These are phyloP conservation scores for Pipistrellus pygmaeus DNA, from an alignment of 2,797 vertebrate species.

Conservation along the genomic window DNA sequence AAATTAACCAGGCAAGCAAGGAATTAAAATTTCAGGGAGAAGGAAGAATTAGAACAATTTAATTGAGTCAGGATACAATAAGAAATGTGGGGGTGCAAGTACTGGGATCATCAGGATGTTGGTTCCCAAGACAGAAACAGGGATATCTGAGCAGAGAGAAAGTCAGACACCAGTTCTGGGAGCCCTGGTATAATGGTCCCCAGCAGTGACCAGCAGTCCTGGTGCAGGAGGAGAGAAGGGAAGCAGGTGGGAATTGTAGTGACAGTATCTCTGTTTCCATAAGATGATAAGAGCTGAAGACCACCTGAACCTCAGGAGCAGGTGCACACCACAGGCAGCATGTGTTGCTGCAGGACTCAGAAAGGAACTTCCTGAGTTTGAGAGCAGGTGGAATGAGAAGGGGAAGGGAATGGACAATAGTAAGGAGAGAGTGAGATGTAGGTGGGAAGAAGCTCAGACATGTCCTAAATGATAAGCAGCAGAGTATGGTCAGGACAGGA, in stretches of 20 bases:
- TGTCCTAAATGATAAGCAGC: background rate
- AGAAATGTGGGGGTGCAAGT: no score
- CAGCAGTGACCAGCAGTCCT: no score
- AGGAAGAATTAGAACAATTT: background rate
- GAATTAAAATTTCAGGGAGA: background rate
- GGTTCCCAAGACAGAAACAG: no score
- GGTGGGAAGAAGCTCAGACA: background rate
- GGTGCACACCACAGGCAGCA: slow-evolving; percentile 95
- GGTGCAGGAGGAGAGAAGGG: background rate
- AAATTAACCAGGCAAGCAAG: background rate
- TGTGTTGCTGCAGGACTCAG: slow-evolving; percentile 94
- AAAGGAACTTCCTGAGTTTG: slow-evolving; percentile 87
- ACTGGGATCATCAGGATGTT: no score
- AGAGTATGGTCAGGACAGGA: background rate
- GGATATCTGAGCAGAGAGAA: no score
- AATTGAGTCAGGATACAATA: no score
- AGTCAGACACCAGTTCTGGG: no score
- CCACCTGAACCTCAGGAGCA: slow-evolving; percentile 96
- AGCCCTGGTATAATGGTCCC: no score
- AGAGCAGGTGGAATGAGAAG: background rate
- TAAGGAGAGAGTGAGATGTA: background rate
- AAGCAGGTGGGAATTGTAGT: slow-evolving; percentile 93
- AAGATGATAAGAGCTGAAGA: slow-evolving; percentile 97
- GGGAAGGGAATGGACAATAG: background rate
- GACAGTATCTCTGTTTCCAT: slow-evolving; percentile 98